Evolutionary conservation across 2,113 vertebrate genomes (phyloP).

Genomic region (Albula glossodonta): DNA sequence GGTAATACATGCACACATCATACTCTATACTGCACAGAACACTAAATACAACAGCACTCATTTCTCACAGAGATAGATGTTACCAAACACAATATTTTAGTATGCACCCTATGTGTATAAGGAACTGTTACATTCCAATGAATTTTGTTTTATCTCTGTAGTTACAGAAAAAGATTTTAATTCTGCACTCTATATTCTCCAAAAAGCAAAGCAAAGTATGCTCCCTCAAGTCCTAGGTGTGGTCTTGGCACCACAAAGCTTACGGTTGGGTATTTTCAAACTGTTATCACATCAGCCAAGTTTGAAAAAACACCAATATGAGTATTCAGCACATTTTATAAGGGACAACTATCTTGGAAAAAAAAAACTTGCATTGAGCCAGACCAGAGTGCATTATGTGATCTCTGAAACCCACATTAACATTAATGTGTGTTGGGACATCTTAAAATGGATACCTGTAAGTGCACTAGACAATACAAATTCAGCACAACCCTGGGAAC

Average conservation of each 20-base stretch:
- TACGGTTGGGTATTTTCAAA: not conserved
- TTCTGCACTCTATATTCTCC: slow-evolving; percentile 10
- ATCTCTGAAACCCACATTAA: not conserved
- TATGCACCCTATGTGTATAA: not conserved
- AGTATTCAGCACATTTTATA: not conserved
- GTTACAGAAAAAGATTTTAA: not conserved
- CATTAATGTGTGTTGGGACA: not conserved
- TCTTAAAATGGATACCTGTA: not conserved
- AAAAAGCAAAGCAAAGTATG: slow-evolving; percentile 12
- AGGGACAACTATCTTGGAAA: not conserved
- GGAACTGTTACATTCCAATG: slow-evolving; percentile 11
- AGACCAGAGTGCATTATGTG: not conserved
- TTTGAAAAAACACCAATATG: not conserved
- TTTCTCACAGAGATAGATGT: slow-evolving; percentile 5
- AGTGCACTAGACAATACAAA: not conserved
- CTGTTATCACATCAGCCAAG: too few species aligned
- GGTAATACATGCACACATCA: not conserved
- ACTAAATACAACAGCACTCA: slow-evolving; percentile 15
- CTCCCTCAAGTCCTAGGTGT: slow-evolving; percentile 9
- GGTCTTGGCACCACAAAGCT: slow-evolving; percentile 4
- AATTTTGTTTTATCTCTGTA: slow-evolving; percentile 15
- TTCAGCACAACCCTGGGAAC: not conserved
- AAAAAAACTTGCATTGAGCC: not conserved
- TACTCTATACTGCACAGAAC: slow-evolving; percentile 8
- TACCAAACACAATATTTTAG: slow-evolving; percentile 11